Base-by-base conservation (phyloP, 2,797 vertebrate species). In the Sparidentex hasta region DNA sequence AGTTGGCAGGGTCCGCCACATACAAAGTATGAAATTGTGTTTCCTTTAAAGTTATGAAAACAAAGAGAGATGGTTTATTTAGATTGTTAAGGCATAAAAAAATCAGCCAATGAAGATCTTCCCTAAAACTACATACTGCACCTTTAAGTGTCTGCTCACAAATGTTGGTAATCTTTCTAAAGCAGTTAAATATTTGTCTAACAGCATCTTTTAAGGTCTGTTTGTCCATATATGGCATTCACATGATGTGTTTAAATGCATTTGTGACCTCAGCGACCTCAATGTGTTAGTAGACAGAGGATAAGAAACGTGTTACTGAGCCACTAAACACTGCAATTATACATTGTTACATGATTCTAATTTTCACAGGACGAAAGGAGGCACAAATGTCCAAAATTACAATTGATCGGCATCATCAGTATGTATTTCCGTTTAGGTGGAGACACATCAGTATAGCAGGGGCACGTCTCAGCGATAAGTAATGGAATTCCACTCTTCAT, bases 401-500 rank as follows among this genome's bases (percentile, higher is more conserved):
- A 1, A 74, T 57, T 41, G 58, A 69, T 61, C 41, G 59, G 65
- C 33, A 64, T 41, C 48, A 44, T 50, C 11, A 20, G 12, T 7
- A 74, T 51, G 66, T 57, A 64, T 82, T 74, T 72, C 17, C 2
- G n/a, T 47, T 23, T 72, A 74, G 54, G 51, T 63, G 58, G 44
- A 69, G 58, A 74, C 57, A 29, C 58, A 50, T 65, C 61, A 59
- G 46, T 23, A 70, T 67, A 68, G 67, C 38, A 81, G 61, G 21
- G 57, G 56, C 41, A 55, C 21, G n/a, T 82, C 63, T 82, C 71
- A 57, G 63, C 25, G 61, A 86, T 82, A 85, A 73, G 76, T 79
- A 78, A 85, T 83, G 84, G 80, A 87, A 85, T 85, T 76, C 82
- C 80, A 84, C 85, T 84, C 83, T 82, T 90, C 79, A 54, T 58